Evolutionary conservation across 2,888 invertebrate species (phyloP).

Genomic region (Agrotis puta): DNA sequence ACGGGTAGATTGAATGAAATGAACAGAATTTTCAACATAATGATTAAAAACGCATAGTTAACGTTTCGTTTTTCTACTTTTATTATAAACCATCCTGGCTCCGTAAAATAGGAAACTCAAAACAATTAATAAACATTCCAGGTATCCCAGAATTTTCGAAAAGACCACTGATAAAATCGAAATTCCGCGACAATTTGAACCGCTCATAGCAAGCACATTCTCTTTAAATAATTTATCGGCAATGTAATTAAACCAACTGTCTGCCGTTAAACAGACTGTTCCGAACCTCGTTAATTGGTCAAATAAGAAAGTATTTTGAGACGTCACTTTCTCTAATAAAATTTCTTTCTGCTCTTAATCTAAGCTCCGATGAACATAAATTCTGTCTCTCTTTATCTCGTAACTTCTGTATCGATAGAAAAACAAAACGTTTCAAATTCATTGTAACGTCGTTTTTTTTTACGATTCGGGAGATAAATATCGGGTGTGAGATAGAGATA

Average conservation of each 20-base stretch:
- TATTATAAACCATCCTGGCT: no score
- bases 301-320: conserved; percentile 59
- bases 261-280: conserved; percentile 25
- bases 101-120: no score
- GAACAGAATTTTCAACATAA: no score
- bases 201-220: conserved; percentile 20
- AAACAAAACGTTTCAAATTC: conserved; percentile 55
- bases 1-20: background rate
- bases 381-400: conserved; percentile 46
- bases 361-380: conserved; percentile 27
- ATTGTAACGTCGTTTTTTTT: conserved; percentile 39
- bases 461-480: conserved; percentile 34
- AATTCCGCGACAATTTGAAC: conserved; percentile 7
- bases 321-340: conserved; percentile 59
- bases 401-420: conserved; percentile 51
- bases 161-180: background rate
- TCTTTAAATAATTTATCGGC: conserved; percentile 41
- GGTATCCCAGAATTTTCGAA: no score
- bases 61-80: no score
- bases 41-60: no score
- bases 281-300: conserved; percentile 46
- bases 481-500: conserved; percentile 41
- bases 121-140: no score
- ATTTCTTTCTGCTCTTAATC: conserved; percentile 53
- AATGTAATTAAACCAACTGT: conserved; percentile 41